These are phyloP conservation scores for Euwallacea fornicatus DNA, from an alignment of 1,140 invertebrate genomes.

Conservation along the genomic window DNA sequence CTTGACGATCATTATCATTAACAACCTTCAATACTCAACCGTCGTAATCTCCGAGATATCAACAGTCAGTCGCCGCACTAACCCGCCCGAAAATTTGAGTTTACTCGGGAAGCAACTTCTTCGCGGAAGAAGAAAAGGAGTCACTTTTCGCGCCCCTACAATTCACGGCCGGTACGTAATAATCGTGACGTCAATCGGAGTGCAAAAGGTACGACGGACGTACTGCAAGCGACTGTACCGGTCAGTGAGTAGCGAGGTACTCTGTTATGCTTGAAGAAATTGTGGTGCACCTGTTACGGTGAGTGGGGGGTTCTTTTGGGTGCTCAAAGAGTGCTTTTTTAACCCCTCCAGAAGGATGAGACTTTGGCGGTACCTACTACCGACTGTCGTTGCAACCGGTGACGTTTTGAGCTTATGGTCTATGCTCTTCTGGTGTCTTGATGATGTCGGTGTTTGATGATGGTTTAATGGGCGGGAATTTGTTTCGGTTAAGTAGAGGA, in stretches of 20 bases:
- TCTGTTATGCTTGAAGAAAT: conserved; percentile 54
- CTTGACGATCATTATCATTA: too few species aligned
- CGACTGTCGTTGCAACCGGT: background rate
- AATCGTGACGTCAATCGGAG: background rate
- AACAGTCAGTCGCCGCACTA: too few species aligned
- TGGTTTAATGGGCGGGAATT: background rate
- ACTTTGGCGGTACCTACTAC: conserved; percentile 6
- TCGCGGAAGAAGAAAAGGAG: background rate
- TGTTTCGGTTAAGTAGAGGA: background rate
- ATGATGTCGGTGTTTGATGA: background rate
- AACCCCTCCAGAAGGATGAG: conserved; percentile 48
- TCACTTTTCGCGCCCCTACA: background rate
- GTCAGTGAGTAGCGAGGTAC: conserved; percentile 52
- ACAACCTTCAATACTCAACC: too few species aligned
- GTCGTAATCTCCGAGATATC: too few species aligned
- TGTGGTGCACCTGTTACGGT: conserved; percentile 53
- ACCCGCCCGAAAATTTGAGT: too few species aligned
- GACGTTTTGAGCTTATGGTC: background rate
- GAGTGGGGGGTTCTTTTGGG: conserved; percentile 45
- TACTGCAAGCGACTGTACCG: conserved; percentile 50
- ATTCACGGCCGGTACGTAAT: background rate
- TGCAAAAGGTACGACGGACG: conserved; percentile 28
- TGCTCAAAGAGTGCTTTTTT: conserved; percentile 37
- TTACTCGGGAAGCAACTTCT: too few species aligned
- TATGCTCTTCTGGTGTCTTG: too few species aligned